Conservation (phyloP, 2,797 vertebrate genomes). For the Acanthiza pusilla region DNA sequence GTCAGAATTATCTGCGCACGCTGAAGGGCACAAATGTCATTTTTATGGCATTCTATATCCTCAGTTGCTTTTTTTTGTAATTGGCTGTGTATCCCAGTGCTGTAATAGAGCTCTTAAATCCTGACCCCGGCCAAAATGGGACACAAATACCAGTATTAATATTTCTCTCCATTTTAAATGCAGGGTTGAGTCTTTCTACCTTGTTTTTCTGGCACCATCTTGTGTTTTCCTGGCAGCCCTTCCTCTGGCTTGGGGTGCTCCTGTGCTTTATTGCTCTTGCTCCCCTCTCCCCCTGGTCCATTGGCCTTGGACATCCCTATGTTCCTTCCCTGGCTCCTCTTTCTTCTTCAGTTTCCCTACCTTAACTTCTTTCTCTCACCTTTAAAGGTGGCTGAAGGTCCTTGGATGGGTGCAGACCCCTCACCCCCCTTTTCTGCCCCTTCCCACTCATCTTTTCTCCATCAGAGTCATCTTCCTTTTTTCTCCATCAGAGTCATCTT, state of each 20-base stretch:
- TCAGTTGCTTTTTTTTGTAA: neutral
- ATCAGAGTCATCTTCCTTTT: neutral
- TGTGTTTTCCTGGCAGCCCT: neutral
- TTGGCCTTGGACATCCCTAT: rapidly evolving
- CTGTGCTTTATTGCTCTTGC: neutral
- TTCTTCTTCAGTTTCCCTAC: neutral
- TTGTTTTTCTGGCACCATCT: neutral
- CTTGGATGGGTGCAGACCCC: neutral
- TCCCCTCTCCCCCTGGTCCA: neutral
- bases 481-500: neutral
- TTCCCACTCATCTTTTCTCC: neutral
- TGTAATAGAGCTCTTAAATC: slow-evolving; percentile 42
- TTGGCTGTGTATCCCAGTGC: neutral
- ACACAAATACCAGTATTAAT: neutral
- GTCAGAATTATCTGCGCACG: slow-evolving; percentile 4
- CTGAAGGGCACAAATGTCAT: slow-evolving; percentile 54
- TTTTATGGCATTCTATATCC: slow-evolving; percentile 41
- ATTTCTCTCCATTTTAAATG: neutral
- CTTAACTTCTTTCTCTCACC: neutral
- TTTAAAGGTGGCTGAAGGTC: neutral
- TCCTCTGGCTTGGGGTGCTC: neutral
- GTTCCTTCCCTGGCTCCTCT: neutral
- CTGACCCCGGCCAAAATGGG: neutral
- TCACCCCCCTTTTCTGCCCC: neutral
- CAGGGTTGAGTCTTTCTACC: neutral